Base-by-base conservation (phyloP, 2,797 vertebrate genomes). In the Choloepus didactylus region DNA sequence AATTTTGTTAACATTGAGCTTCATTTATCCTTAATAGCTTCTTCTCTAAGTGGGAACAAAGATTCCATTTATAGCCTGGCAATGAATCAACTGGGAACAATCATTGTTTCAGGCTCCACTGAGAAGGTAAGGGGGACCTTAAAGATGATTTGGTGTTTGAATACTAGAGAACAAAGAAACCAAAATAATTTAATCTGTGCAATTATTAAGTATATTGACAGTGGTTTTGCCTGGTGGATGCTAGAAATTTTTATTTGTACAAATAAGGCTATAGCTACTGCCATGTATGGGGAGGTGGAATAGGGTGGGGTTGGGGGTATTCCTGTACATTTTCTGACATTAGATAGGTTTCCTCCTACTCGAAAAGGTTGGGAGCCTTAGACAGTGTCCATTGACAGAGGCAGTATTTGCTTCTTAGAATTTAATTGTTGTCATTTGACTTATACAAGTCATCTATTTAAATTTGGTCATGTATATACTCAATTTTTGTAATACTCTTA, bases 51-150 rank as follows among this genome's bases (percentile, higher is more conserved):
- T 97, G 99, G 99, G 94, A 99, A 99, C 98, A 99, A 99, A 98
- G 99, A 99, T 98, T 99, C 99, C 11, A 99, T 99, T 98, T 99
- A 99, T 98, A 99, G 99, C 98, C 99, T 99, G 97, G 99, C 99
- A 91, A 99, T 99, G 99, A 99, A 99, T 98, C 99, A 99, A 93
- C 99, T 99, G 99, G 99, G 99, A 97, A 99, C 99, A 94, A 99
- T 99, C 97, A 99, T 99, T 95, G 99, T 99, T 84, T 99, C 99
- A 9, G 99, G 99, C 97, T 99, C 99, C 94, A 99, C 99, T 21
- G 56, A 56, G 56, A 56, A 56, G 56, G 99, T 99, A 98, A 97
- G 98, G 72, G 62, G 79, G 31, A 72, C 5, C 60, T 49, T 38
- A 16, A 67, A 76, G 7, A 41, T 56, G 23, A 29, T 60, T 49